Conservation (phyloP, 2,797 vertebrate species). For the Chaetophractus vellerosus region DNA sequence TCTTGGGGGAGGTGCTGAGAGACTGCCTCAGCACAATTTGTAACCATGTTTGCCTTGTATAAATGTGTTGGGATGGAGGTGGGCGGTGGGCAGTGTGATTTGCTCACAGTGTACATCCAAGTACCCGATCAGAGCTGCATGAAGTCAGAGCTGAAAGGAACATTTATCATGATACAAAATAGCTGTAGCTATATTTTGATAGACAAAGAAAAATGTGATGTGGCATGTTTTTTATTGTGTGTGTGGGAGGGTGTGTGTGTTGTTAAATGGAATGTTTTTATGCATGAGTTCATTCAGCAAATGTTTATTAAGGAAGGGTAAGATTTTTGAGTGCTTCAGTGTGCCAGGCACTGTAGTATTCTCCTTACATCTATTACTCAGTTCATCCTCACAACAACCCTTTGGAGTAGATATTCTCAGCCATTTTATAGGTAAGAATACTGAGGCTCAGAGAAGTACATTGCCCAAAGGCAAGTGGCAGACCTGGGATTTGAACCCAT, state of each 20-base stretch:
- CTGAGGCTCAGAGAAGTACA: background rate
- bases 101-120: background rate
- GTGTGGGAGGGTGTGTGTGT: accelerated
- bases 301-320: background rate
- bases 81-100: background rate
- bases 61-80: background rate
- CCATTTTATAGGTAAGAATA: background rate
- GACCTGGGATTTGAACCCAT: background rate
- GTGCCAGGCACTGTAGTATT: background rate
- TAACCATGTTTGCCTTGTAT: background rate
- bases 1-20: background rate
- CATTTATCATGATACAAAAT: background rate
- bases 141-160: background rate
- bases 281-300: background rate
- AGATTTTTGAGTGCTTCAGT: background rate
- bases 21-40: background rate
- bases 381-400: no score
- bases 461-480: background rate
- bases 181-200: background rate
- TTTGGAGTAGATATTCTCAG: background rate
- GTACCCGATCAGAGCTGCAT: background rate
- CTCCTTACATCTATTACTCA: background rate
- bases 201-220: background rate
- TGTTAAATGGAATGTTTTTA: background rate
- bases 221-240: background rate